Evolutionary conservation across 2,797 vertebrate genomes (phyloP).

Genomic region (Darevskia nairensis): DNA sequence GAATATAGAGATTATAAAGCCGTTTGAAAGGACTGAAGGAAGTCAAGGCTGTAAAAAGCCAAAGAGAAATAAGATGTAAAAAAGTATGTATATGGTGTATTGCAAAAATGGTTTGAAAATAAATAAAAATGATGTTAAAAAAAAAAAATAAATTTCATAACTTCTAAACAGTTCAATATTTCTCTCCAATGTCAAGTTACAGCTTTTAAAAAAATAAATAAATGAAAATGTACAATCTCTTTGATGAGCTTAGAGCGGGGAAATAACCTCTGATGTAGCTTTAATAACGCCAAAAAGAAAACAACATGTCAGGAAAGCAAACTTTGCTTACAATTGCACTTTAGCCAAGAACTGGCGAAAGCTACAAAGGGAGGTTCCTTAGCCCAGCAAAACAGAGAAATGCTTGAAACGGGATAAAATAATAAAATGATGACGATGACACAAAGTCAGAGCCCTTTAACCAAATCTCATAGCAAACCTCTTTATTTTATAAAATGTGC

Average conservation of each 20-base stretch:
- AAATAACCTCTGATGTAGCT: neutral
- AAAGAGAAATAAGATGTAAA: no score
- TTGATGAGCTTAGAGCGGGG: neutral
- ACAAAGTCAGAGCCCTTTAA: neutral
- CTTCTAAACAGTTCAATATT: neutral
- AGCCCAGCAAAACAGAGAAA: constrained; percentile 5
- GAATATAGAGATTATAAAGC: no score
- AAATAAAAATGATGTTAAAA: no score
- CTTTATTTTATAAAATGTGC: neutral
- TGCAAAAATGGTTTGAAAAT: no score
- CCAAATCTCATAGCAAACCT: neutral
- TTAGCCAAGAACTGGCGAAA: constrained; percentile 7
- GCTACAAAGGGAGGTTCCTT: neutral
- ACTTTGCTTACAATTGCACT: neutral
- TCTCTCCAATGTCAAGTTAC: neutral
- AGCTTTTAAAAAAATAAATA: neutral
- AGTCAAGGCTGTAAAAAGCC: no score
- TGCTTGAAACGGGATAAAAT: neutral
- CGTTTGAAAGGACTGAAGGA: no score
- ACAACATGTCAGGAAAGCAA: neutral
- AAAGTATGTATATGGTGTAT: no score
- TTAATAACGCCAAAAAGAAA: constrained; percentile 1
- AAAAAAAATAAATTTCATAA: constrained; percentile 8
- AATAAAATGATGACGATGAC: neutral
- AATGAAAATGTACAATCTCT: neutral